Evolutionary conservation across 2,113 vertebrate species (phyloP).

Genomic region (Psilopogon haemacephalus): DNA sequence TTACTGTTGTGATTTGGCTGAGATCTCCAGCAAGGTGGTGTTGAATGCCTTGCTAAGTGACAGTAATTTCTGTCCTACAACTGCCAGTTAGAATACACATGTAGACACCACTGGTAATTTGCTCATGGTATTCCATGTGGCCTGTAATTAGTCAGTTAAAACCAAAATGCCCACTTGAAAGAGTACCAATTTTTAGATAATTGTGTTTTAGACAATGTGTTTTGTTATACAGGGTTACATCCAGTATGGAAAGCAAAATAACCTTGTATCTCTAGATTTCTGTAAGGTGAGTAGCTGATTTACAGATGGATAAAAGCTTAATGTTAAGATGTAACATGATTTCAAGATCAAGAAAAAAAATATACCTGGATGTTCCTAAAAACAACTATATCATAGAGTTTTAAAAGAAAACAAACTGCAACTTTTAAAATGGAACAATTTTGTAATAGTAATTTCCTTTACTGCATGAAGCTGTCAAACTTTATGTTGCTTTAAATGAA

Average conservation of each 20-base stretch:
- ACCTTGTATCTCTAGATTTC: not conserved
- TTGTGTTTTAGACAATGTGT: not conserved
- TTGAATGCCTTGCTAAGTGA: not conserved
- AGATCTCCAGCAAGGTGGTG: not conserved
- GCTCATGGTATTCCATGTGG: not conserved
- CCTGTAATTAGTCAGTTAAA: not conserved
- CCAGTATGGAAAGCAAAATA: not conserved
- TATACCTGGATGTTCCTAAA: not conserved
- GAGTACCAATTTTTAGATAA: not conserved
- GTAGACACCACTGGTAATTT: not conserved
- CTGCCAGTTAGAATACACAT: not conserved
- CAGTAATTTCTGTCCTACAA: not conserved
- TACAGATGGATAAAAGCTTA: not conserved
- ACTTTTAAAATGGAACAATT: not conserved
- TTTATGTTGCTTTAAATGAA: not conserved
- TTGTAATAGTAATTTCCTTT: not conserved
- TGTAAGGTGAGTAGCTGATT: fast-evolving
- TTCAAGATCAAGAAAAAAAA: not conserved
- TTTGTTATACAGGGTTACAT: not conserved
- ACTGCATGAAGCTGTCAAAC: not conserved
- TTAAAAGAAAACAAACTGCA: not conserved
- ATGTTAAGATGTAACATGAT: not conserved
- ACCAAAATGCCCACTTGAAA: not conserved
- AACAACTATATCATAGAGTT: not conserved
- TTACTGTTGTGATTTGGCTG: not conserved